Evolutionary conservation across 2,888 invertebrate species (phyloP).

Genomic region (Cheilosia grossa): DNA sequence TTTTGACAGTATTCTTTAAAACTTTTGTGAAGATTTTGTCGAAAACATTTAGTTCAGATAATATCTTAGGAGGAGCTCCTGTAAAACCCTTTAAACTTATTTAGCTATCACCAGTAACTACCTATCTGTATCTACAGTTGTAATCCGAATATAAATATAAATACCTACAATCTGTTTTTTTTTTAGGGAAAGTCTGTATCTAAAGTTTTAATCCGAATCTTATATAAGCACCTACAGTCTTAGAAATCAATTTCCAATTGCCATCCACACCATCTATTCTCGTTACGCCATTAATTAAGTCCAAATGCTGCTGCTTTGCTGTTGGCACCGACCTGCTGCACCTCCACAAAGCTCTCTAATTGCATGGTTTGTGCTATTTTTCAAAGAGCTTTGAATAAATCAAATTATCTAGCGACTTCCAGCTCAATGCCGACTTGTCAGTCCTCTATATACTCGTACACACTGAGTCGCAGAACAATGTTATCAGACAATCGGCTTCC

Average conservation of each 20-base stretch:
- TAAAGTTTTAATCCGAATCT: too few species aligned
- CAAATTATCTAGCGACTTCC: background rate
- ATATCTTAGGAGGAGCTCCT: too few species aligned
- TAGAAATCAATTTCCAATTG: background rate
- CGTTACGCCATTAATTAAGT: background rate
- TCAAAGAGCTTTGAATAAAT: constrained; percentile 25
- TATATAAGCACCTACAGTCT: too few species aligned
- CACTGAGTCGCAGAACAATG: constrained; percentile 6
- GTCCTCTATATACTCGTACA: background rate
- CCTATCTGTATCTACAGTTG: too few species aligned
- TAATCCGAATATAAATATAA: too few species aligned
- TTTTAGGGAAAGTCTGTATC: too few species aligned
- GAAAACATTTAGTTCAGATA: too few species aligned
- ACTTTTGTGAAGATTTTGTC: too few species aligned
- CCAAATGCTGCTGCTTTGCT: background rate
- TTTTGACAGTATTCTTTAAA: too few species aligned
- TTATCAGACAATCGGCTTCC: constrained; percentile 28
- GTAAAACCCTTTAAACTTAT: too few species aligned
- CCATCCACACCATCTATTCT: background rate
- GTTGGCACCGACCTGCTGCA: background rate
- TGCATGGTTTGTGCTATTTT: background rate
- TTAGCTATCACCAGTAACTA: too few species aligned
- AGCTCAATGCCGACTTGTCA: constrained; percentile 52
- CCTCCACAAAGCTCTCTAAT: constrained; percentile 2
- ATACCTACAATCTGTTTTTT: too few species aligned